phyloP scores from a whole-genome alignment of 1,140 invertebrate species.

The Eumaeus atala region DNA sequence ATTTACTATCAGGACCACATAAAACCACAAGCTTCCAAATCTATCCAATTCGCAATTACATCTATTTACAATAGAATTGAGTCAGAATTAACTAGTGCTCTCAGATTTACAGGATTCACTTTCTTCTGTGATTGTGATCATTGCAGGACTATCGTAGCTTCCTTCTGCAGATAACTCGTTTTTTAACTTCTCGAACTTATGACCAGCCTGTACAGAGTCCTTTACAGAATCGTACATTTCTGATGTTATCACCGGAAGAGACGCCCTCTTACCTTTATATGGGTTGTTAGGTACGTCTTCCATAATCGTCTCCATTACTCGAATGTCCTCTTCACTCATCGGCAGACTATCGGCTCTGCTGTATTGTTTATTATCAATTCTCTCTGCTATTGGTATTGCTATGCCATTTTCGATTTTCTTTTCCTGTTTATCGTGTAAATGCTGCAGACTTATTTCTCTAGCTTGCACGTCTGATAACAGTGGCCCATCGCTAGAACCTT shows the following conservation, averaged over 20 bases:
- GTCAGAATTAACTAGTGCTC: constrained; percentile 60
- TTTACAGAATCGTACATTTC: constrained; percentile 64
- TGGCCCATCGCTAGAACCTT: constrained; percentile 70
- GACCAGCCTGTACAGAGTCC: constrained; percentile 52
- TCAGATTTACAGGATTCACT: constrained; percentile 57
- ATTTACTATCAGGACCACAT: constrained; percentile 1
- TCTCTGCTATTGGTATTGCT: constrained; percentile 50
- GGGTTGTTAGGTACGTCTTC: constrained; percentile 52
- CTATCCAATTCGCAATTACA: constrained; percentile 34
- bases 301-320: constrained; percentile 49
- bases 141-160: constrained; percentile 49
- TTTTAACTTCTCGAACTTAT: constrained; percentile 65
- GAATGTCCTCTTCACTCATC: constrained; percentile 47
- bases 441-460: constrained; percentile 63
- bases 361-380: constrained; percentile 47
- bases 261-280: constrained; percentile 56
- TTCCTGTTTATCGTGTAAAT: constrained; percentile 60
- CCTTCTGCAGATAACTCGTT: constrained; percentile 65
- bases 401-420: constrained; percentile 64
- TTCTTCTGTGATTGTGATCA: constrained; percentile 72
- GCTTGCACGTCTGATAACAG: constrained; percentile 69
- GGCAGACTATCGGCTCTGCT: constrained; percentile 61
- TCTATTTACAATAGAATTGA: constrained; percentile 50
- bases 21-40: constrained; percentile 14
- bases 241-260: constrained; percentile 58